A percentile compares a stretch with the other conserved stretches of the same genome.
phyloP scores from a whole-genome alignment of 2,113 vertebrate genomes.

The Seriola aureovittata region DNA sequence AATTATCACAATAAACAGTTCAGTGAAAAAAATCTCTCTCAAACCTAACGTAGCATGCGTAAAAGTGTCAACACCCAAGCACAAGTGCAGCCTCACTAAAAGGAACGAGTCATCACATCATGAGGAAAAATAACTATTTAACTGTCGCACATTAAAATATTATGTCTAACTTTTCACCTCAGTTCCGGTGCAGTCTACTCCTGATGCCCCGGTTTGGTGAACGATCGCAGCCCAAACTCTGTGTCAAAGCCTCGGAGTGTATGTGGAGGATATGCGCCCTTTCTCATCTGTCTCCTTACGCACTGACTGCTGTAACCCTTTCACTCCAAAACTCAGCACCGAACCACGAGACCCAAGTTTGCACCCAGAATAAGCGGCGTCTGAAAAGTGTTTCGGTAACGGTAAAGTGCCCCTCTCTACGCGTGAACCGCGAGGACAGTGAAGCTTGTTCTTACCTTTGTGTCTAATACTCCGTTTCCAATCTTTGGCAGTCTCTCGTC shows the following conservation, averaged over 20 bases:
- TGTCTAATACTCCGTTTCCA: constrained; percentile 98
- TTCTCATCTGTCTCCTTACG: constrained; percentile 73
- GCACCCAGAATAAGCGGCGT: constrained; percentile 16
- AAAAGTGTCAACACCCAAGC: constrained; percentile 59
- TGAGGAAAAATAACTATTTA: not conserved
- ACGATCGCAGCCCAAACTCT: constrained; percentile 61
- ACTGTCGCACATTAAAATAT: constrained; percentile 5
- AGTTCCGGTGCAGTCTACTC: constrained; percentile 50
- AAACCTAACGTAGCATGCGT: constrained; percentile 39
- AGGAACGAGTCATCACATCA: constrained; percentile 11
- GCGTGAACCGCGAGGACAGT: not conserved
- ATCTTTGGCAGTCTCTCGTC: constrained; percentile 98
- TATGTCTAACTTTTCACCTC: constrained; percentile 63
- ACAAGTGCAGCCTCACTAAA: constrained; percentile 39
- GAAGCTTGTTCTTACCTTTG: constrained; percentile 88
- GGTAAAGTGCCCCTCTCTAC: constrained; percentile 1
- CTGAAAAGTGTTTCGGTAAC: constrained; percentile 35
- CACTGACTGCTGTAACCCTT: constrained; percentile 81
- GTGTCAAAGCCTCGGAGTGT: constrained; percentile 54
- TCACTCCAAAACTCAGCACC: constrained; percentile 74
- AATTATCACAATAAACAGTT: not conserved
- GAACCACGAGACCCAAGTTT: constrained; percentile 53
- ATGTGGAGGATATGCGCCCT: constrained; percentile 60
- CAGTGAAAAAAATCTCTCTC: not conserved
- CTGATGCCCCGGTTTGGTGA: constrained; percentile 47